Conservation (phyloP, 2,888 invertebrate species). For the Agrilus mali region DNA sequence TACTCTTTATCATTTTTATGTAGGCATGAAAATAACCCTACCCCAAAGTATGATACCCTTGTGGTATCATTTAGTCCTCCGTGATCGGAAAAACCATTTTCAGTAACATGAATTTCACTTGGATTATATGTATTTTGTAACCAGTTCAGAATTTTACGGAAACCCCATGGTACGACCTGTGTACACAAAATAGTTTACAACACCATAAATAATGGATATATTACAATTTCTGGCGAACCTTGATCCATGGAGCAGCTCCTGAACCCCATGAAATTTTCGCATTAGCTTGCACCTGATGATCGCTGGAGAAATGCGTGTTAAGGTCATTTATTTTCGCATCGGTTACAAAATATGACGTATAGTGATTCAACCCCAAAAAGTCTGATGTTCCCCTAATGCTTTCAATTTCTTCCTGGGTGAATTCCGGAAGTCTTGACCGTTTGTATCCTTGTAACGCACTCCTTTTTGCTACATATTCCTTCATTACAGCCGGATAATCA, state of each 20-base stretch:
- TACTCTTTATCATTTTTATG: too few relatives aligned
- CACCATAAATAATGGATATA: too few relatives aligned
- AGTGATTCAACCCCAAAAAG: slow-evolving; percentile 64
- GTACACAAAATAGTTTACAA: neutral
- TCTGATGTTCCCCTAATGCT: slow-evolving; percentile 51
- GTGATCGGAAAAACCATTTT: slow-evolving; percentile 42
- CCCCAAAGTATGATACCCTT: slow-evolving; percentile 29
- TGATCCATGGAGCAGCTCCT: slow-evolving; percentile 35
- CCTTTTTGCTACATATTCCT: slow-evolving; percentile 40
- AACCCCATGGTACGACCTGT: slow-evolving; percentile 43
- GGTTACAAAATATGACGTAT: slow-evolving; percentile 37
- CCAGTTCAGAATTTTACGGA: slow-evolving; percentile 42
- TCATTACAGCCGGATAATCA: slow-evolving; percentile 55
- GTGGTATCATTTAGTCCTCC: slow-evolving; percentile 37
- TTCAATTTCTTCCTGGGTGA: slow-evolving; percentile 46
- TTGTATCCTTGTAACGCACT: slow-evolving; percentile 45
- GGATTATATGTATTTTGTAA: slow-evolving; percentile 31
- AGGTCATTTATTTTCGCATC: too few relatives aligned
- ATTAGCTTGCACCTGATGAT: too few relatives aligned
- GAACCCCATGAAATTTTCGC: slow-evolving; percentile 26
- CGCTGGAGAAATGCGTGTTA: slow-evolving; percentile 12
- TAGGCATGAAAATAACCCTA: slow-evolving; percentile 3
- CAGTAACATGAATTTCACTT: slow-evolving; percentile 41
- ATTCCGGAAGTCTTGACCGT: slow-evolving; percentile 49
- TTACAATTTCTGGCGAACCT: slow-evolving; percentile 22